phyloP scores from a whole-genome alignment of 2,888 invertebrate genomes.

The Graphium colonna region DNA sequence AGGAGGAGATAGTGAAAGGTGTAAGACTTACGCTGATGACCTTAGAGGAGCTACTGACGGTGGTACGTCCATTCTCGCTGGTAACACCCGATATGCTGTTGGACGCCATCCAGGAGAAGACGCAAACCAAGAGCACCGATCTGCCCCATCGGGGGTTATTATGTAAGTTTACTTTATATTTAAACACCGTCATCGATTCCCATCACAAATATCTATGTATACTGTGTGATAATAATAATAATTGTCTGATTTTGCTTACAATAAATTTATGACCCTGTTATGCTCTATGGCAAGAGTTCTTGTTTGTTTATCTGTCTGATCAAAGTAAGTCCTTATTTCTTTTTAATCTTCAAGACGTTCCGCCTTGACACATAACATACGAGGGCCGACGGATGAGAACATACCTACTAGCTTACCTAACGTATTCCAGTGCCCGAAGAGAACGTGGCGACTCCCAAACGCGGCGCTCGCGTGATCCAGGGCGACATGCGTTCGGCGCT shows the following conservation, averaged over 20 bases:
- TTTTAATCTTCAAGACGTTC: too few relatives aligned
- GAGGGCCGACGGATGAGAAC: too few relatives aligned
- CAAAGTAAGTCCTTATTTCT: too few relatives aligned
- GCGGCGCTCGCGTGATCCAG: constrained; percentile 91
- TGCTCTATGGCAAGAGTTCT: too few relatives aligned
- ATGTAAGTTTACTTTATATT: constrained; percentile 81
- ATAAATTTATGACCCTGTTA: too few relatives aligned
- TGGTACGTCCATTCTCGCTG: constrained; percentile 92
- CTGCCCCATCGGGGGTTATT: constrained; percentile 92
- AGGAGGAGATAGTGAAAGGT: constrained; percentile 80
- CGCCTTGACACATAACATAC: too few relatives aligned
- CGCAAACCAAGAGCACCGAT: constrained; percentile 87
- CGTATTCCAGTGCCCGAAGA: constrained; percentile 87
- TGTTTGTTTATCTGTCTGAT: too few relatives aligned
- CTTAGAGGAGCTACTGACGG: constrained; percentile 91
- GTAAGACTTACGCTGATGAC: constrained; percentile 93
- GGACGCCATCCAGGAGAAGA: constrained; percentile 95
- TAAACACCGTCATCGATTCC: too few relatives aligned
- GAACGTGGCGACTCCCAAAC: constrained; percentile 91
- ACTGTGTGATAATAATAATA: too few relatives aligned
- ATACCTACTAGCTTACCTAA: too few relatives aligned
- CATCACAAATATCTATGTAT: too few relatives aligned
- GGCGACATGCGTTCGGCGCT: constrained; percentile 95
- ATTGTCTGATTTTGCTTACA: too few relatives aligned
- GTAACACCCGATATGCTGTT: constrained; percentile 94